Base-by-base conservation (phyloP, 2,888 invertebrate species). In the Netelia melanura region DNA sequence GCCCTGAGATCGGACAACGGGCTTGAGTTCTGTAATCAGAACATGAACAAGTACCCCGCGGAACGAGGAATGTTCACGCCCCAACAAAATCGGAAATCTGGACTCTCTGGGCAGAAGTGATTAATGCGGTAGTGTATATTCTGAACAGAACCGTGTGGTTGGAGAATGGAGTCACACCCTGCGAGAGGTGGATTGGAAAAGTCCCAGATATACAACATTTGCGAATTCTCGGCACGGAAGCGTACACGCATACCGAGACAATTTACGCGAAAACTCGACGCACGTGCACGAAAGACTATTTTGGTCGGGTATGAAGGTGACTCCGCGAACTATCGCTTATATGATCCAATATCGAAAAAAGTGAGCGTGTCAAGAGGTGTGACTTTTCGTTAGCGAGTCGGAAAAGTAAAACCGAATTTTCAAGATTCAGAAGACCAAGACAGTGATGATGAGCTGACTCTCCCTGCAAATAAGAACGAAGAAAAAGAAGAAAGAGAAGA, bases 51-150 rank as follows among this genome's bases (percentile, higher is more conserved):
- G 8, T 84, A 61, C 44, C 54, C 77, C 11, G 64, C 43, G 38
- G 17, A 10, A 1, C 17, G 52, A 0, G 78, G 77, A n/a, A 81
- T 86, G 3, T 85, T 83, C 21, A 83, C 77, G 1, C 83, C 83
- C 0, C 52, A 85, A 11, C 74, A 86, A 25, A 84, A 85, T 44
- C 81, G 85, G 14, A 43, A 76, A 1, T 61, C 83, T 0, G 77
- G 85, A 21, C 23, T 6, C 3, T 17, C 48, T 67, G 67, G 67
- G 67, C 67, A 2, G 67, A 67, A 10, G 67, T 54, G n/a, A 76
- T 94, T 8, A 78, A 74, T n/a, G 43, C 68, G 72, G 85, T 25
- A 67, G 84, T n/a, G 23, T 92, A 62, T 81, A 14, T 81, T 14
- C 43, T 65, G n/a, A 81, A 75, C 14, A 17, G 75, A 11, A n/a